Evolutionary conservation across 2,113 vertebrate genomes (phyloP).

Genomic region (Onychostruthus taczanowskii): DNA sequence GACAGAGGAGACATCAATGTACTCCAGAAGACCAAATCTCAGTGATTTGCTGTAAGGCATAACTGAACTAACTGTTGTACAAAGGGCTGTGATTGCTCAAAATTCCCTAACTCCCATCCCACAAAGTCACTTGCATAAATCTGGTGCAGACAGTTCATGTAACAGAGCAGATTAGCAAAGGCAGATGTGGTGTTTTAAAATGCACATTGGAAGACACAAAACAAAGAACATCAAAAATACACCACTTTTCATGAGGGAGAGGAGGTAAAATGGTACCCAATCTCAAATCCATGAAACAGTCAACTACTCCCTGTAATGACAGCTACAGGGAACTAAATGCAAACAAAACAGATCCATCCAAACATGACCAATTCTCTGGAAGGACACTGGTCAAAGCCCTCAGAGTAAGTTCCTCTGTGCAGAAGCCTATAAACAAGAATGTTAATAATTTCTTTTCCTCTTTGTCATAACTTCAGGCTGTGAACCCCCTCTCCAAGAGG

Average conservation of each 20-base stretch:
- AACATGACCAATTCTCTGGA: fast-evolving
- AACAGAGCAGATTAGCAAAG: background rate
- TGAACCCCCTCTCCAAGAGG: background rate
- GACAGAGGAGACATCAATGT: background rate
- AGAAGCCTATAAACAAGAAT: background rate
- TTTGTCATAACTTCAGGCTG: background rate
- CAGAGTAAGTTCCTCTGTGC: background rate
- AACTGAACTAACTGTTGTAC: background rate
- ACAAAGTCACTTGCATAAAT: background rate
- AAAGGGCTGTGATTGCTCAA: background rate
- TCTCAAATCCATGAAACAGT: background rate
- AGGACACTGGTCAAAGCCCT: background rate
- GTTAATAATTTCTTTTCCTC: background rate
- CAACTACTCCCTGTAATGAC: background rate
- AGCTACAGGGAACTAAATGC: background rate
- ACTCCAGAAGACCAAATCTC: background rate
- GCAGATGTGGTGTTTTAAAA: background rate
- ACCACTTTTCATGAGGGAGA: background rate
- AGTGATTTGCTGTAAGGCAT: background rate
- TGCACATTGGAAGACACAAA: fast-evolving
- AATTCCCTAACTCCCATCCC: background rate
- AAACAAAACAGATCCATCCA: background rate
- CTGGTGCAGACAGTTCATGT: background rate
- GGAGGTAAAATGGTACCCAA: background rate
- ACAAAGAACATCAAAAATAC: background rate